Percentiles rank a stretch among this genome's conserved stretches.
These are phyloP conservation scores for Tanypteryx hageni DNA, from an alignment of 2,888 invertebrate genomes.

Conservation along the genomic window DNA sequence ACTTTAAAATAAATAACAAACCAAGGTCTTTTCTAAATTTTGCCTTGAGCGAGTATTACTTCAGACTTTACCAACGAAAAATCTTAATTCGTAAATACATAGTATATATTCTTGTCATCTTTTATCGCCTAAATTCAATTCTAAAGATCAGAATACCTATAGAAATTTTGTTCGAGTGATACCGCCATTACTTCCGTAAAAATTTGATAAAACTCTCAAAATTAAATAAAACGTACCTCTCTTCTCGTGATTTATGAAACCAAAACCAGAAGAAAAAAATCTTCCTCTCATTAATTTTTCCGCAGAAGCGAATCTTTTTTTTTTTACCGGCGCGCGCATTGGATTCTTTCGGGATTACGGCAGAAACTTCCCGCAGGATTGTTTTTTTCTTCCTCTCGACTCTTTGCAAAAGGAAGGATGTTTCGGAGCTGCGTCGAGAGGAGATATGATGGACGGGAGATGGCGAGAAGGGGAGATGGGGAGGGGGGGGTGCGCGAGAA, in stretches of 20 bases:
- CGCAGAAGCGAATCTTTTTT: neutral
- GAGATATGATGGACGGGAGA: neutral
- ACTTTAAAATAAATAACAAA: too few relatives aligned
- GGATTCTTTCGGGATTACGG: slow-evolving; percentile 32
- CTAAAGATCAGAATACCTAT: too few relatives aligned
- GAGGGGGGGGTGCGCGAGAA: slow-evolving; percentile 3
- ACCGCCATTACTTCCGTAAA: neutral
- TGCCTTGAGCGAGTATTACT: too few relatives aligned
- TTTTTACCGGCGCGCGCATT: neutral
- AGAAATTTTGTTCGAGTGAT: too few relatives aligned
- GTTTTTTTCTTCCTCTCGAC: neutral
- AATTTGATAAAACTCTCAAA: slow-evolving; percentile 33
- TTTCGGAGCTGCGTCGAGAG: neutral
- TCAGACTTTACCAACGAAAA: too few relatives aligned
- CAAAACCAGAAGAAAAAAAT: neutral
- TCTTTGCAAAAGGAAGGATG: neutral
- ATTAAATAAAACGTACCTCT: slow-evolving; percentile 29
- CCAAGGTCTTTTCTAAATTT: too few relatives aligned
- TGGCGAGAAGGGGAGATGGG: neutral
- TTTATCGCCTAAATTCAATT: too few relatives aligned
- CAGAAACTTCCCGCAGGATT: neutral
- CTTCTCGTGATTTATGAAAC: slow-evolving; percentile 44
- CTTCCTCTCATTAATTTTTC: slow-evolving; percentile 44
- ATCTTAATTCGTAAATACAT: too few relatives aligned
- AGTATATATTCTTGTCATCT: too few relatives aligned